Percentiles rank a stretch among this genome's conserved stretches.
Conservation (phyloP, 2,113 vertebrate genomes). For the Forbesichthys papilliferus region DNA sequence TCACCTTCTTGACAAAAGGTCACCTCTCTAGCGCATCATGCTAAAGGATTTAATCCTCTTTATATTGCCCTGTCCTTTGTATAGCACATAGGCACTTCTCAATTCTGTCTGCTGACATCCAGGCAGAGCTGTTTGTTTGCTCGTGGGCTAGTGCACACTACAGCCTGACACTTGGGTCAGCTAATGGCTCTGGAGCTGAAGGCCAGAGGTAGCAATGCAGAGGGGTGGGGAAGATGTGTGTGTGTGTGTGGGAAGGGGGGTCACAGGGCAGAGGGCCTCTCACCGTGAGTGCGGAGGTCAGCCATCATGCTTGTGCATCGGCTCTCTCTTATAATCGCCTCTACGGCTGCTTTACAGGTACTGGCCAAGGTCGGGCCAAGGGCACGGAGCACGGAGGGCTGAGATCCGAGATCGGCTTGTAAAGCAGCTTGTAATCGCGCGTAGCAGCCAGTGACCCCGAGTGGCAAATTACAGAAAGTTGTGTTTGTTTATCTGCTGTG, state of each 20-base stretch:
- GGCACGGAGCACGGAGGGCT: conserved; percentile 60
- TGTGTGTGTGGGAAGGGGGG: conserved; percentile 14
- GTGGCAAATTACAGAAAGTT: conserved; percentile 53
- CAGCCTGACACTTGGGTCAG: conserved; percentile 54
- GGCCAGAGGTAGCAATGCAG: background rate
- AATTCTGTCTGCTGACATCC: background rate
- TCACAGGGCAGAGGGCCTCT: conserved; percentile 61
- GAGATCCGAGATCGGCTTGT: conserved; percentile 67
- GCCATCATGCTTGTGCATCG: conserved; percentile 53
- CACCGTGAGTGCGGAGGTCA: conserved; percentile 63
- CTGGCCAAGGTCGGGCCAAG: conserved; percentile 72
- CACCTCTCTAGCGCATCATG: conserved; percentile 20
- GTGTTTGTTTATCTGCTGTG: conserved; percentile 58
- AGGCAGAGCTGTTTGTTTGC: conserved; percentile 32
- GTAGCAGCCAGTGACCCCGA: conserved; percentile 59
- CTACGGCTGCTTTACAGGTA: conserved; percentile 65
- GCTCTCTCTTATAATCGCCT: conserved; percentile 64
- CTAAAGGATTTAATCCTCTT: conserved; percentile 3
- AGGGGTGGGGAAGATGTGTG: conserved; percentile 21
- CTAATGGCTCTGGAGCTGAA: conserved; percentile 21
- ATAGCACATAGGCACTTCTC: background rate
- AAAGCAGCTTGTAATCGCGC: conserved; percentile 67
- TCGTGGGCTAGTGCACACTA: conserved; percentile 45
- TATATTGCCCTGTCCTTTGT: background rate
- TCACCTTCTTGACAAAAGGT: conserved; percentile 1